A percentile compares a stretch with the other conserved stretches of the same genome.
Evolutionary conservation across 2,113 vertebrate genomes (phyloP).

Genomic region (Phylloscopus trochilus): DNA sequence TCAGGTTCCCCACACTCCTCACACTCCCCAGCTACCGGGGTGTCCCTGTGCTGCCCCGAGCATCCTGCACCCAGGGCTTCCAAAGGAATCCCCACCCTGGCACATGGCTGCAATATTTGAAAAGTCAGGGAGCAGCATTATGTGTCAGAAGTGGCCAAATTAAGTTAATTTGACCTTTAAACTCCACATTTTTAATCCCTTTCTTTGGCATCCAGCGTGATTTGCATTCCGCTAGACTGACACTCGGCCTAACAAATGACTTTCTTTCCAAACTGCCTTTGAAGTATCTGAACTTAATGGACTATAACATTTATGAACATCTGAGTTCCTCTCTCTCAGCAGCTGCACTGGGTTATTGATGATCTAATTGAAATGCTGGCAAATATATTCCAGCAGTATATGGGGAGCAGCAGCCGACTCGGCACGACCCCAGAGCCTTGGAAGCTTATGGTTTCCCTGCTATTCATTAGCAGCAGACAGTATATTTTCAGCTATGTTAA

Average conservation of each 20-base stretch:
- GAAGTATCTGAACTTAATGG: constrained; percentile 76
- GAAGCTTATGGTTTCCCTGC: constrained; percentile 35
- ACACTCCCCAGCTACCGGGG: accelerated
- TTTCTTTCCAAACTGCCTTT: constrained; percentile 73
- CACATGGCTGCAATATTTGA: neutral
- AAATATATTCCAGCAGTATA: constrained; percentile 62
- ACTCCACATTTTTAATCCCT: constrained; percentile 36
- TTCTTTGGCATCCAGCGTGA: constrained; percentile 52
- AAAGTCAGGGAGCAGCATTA: neutral
- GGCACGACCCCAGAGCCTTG: constrained; percentile 43
- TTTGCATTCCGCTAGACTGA: constrained; percentile 56
- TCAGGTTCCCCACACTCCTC: neutral
- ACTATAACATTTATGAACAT: constrained; percentile 79
- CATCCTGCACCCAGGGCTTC: neutral
- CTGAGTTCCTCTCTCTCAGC: constrained; percentile 83
- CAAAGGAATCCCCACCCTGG: neutral
- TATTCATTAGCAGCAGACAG: constrained; percentile 31
- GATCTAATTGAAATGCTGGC: constrained; percentile 89
- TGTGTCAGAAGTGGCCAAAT: constrained; percentile 48
- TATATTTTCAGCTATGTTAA: constrained; percentile 1
- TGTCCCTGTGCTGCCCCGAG: neutral
- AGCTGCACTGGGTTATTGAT: constrained; percentile 90
- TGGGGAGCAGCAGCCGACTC: constrained; percentile 50
- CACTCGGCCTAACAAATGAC: constrained; percentile 68
- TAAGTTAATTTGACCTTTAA: constrained; percentile 64